phyloP scores from a whole-genome alignment of 2,797 vertebrate species.

The Monodelphis domestica region DNA sequence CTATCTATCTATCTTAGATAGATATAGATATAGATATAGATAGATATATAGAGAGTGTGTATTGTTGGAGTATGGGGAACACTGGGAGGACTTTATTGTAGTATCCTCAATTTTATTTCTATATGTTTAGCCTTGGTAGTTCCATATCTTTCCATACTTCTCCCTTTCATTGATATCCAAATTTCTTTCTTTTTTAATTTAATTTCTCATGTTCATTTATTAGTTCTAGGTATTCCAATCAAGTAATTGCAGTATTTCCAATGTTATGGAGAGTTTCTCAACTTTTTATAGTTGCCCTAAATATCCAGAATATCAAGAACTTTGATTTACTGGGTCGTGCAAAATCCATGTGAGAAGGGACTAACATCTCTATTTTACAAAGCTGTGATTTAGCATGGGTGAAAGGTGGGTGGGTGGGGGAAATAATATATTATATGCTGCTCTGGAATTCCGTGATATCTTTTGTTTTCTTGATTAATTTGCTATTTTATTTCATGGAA shows the following conservation, averaged over 20 bases:
- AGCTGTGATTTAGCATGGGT: slow-evolving; percentile 9
- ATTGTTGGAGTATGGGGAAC: background rate
- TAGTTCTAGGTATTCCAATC: background rate
- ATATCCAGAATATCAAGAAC: background rate
- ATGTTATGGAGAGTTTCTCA: background rate
- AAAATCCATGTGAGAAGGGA: background rate
- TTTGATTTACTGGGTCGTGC: background rate
- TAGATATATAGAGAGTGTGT: too few species aligned
- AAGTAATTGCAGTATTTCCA: slow-evolving; percentile 36
- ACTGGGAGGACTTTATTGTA: background rate
- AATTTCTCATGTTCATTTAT: slow-evolving; percentile 4
- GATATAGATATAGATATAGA: too few species aligned
- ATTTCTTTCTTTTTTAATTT: slow-evolving; percentile 12
- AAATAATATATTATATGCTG: background rate
- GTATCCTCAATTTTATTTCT: background rate
- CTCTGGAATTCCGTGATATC: background rate
- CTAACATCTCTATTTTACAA: background rate
- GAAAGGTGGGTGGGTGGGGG: too few species aligned
- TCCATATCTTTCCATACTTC: background rate
- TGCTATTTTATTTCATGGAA: background rate
- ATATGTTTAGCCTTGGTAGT: background rate
- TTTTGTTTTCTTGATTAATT: background rate
- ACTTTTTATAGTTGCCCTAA: slow-evolving; percentile 10
- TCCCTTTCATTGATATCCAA: background rate
- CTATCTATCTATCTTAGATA: too few species aligned